A percentile compares a stretch with the other conserved stretches of the same genome.
Conservation (phyloP, 1,140 invertebrate species). For the Dreissena polymorpha region DNA sequence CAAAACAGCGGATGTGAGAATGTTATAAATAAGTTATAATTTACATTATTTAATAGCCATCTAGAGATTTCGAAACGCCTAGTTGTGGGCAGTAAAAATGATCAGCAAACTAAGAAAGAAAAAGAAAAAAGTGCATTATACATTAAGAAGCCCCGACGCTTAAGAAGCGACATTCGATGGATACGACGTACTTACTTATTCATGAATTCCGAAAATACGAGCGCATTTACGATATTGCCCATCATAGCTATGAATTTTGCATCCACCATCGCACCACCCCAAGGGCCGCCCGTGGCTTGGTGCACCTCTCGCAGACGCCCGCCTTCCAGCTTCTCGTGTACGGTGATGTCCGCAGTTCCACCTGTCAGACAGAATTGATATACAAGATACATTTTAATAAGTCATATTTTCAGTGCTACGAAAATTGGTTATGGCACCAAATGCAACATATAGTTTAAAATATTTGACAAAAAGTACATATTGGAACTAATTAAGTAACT, state of each 20-base stretch:
- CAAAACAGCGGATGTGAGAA: too few species aligned
- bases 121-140: too few species aligned
- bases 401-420: too few species aligned
- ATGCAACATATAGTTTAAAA: background rate
- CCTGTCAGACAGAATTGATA: conserved; percentile 11
- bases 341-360: conserved; percentile 59
- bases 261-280: conserved; percentile 57
- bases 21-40: too few species aligned
- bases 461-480: background rate
- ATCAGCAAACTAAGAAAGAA: too few species aligned
- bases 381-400: too few species aligned
- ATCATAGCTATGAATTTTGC: background rate
- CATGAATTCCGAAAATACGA: background rate
- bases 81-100: too few species aligned
- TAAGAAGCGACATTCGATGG: background rate
- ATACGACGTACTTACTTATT: background rate
- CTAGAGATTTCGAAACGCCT: too few species aligned
- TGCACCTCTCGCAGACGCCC: conserved; percentile 50
- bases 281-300: conserved; percentile 53
- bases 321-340: conserved; percentile 46
- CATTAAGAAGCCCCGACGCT: too few species aligned
- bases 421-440: too few species aligned
- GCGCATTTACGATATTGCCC: background rate
- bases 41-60: too few species aligned
- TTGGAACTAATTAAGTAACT: too few species aligned